These are phyloP conservation scores for Mugil cephalus DNA, from an alignment of 2,113 vertebrate species.

Conservation along the genomic window DNA sequence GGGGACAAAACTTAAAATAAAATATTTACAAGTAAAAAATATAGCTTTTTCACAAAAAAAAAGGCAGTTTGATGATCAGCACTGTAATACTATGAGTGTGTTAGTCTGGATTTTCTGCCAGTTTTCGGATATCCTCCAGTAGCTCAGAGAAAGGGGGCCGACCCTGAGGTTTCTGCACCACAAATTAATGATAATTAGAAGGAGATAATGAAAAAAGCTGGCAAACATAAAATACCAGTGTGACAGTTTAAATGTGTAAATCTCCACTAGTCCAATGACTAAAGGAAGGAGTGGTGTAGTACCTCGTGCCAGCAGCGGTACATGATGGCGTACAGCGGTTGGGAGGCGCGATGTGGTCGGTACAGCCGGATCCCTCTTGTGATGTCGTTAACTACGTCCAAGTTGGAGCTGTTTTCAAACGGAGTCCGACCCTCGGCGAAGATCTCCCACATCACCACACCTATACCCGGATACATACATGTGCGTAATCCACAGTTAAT, in stretches of 20 bases:
- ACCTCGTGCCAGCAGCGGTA: slow-evolving; percentile 94
- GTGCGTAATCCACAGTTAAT: background rate
- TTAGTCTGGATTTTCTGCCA: slow-evolving; percentile 74
- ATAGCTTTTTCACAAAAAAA: slow-evolving; percentile 18
- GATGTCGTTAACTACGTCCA: slow-evolving; percentile 88
- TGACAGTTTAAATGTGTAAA: background rate
- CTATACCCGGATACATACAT: slow-evolving; percentile 71
- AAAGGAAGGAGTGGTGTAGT: too few relatives aligned
- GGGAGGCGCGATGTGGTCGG: slow-evolving; percentile 84
- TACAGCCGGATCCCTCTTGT: slow-evolving; percentile 88
- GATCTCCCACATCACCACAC: slow-evolving; percentile 94
- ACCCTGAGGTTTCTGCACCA: slow-evolving; percentile 83
- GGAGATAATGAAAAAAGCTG: too few relatives aligned
- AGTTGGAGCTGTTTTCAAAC: slow-evolving; percentile 87
- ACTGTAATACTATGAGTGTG: background rate
- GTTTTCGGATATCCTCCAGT: slow-evolving; percentile 77
- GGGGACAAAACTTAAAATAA: slow-evolving; percentile 9
- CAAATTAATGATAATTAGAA: background rate
- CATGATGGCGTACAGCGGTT: slow-evolving; percentile 87
- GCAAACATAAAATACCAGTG: too few relatives aligned
- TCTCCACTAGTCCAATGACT: too few relatives aligned
- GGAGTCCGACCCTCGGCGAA: slow-evolving; percentile 90
- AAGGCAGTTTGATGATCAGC: slow-evolving; percentile 7
- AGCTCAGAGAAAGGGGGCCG: slow-evolving; percentile 88
- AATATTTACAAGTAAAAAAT: slow-evolving; percentile 21